Base-by-base conservation (phyloP, 2,797 vertebrate species). In the Sphenopsis melanotis region DNA sequence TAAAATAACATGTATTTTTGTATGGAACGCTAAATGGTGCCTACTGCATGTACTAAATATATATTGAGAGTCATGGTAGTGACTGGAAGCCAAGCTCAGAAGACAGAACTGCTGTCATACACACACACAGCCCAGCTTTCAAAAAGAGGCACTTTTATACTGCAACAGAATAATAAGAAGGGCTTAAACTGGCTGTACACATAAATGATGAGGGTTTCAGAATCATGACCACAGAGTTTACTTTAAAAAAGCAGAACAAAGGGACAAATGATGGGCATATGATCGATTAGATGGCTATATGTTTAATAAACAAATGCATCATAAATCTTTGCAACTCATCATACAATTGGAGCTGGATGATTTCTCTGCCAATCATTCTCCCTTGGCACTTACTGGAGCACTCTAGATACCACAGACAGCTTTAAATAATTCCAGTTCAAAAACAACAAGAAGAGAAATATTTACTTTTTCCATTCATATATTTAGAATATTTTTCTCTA, bases 1-100 rank as follows among this genome's bases (percentile, higher is more conserved):
- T 96, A 95, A 94, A 93, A 96, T 95, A 95, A 90, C 94, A 96
- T 94, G 85, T 91, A 86, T 94, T 96, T 97, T 95, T 91, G 85
- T 80, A 93, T n/a, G 94, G 92, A 89, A 96, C 91, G 64, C 92
- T 95, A 94, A 97, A 96, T 92, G 90, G 79, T 96, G 90, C 79
- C 94, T 96, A 91, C 65, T 94, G 69, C 81, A 85, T 82, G 89
- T 24, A 88, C 93, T 97, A 97, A 96, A 95, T 96, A 97, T 94
- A 96, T 90, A 68, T 69, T 86, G 69, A 81, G 83, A 93, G 70
- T 86, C 89, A 95, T 15, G 57, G 60, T 4, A 89, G 83, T 27
- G 86, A 89, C 47, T 76, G 47, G 89, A 90, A 89, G 87, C 92
- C 91, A 93, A 91, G 66, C 52, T 55, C 9, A 5, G 61, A 64